Conservation (phyloP, 2,797 vertebrate species). For the Acanthis flammea region DNA sequence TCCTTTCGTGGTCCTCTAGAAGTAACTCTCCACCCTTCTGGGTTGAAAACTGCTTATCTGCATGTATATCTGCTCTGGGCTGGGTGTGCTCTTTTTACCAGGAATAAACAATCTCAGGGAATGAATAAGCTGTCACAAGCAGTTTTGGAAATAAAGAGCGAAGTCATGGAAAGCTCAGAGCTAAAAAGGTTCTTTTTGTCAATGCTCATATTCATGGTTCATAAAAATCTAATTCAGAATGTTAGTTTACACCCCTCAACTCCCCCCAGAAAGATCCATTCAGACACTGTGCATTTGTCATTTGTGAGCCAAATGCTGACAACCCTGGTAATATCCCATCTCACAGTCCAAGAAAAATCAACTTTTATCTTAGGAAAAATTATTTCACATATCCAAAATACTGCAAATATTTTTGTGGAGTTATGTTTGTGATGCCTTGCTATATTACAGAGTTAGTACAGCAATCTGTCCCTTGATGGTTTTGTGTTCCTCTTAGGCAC, state of each 20-base stretch:
- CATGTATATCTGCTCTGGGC: not conserved
- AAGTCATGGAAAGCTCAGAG: not conserved
- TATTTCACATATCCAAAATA: not conserved
- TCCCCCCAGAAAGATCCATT: not conserved
- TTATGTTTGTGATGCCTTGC: not conserved
- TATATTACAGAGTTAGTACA: not conserved
- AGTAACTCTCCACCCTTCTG: not conserved
- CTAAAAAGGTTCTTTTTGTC: not conserved
- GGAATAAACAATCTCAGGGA: not conserved
- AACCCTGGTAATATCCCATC: not conserved
- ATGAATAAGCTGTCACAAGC: conserved; percentile 8
- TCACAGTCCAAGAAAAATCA: not conserved
- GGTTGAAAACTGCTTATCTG: not conserved
- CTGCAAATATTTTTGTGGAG: not conserved
- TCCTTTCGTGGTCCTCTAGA: not conserved
- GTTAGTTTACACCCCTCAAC: not conserved
- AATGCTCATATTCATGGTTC: not conserved
- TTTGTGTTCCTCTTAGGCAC: not conserved
- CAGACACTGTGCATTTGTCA: not conserved
- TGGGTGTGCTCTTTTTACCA: conserved; percentile 7
- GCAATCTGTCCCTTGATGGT: not conserved
- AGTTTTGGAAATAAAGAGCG: not conserved
- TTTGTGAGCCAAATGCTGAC: not conserved
- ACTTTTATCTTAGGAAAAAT: not conserved
- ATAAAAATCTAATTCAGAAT: conserved; percentile 13